Conservation (phyloP, 2,888 invertebrate species). For the Nephrocerus scutellatus region DNA sequence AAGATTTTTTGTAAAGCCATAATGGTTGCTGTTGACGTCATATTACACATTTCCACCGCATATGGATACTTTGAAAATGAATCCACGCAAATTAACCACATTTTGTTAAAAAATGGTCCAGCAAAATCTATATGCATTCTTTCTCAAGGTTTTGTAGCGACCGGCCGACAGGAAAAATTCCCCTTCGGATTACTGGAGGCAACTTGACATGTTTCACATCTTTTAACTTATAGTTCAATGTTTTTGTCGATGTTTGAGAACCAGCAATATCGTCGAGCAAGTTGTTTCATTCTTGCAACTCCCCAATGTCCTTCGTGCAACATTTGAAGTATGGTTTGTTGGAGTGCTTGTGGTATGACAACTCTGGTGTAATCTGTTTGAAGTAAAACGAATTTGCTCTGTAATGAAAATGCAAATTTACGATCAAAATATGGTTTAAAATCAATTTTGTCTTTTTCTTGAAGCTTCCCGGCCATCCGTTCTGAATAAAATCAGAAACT, state of each 20-base stretch:
- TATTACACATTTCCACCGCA: conserved; percentile 7
- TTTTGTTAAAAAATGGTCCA: conserved; percentile 10
- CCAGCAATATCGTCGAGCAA: conserved; percentile 4
- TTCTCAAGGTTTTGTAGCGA: conserved; percentile 6
- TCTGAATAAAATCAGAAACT: conserved; percentile 4
- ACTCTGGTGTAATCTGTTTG: conserved; percentile 11
- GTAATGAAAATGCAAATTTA: conserved; percentile 4
- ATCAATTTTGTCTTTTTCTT: background rate
- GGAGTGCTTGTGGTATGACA: conserved; percentile 5
- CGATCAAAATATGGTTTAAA: conserved; percentile 9
- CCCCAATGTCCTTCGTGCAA: conserved; percentile 12
- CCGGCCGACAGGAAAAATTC: conserved; percentile 4
- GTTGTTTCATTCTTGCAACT: conserved; percentile 2
- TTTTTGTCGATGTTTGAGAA: conserved; percentile 11
- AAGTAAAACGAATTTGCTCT: conserved; percentile 3
- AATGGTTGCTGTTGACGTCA: conserved; percentile 11
- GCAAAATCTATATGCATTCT: conserved; percentile 10
- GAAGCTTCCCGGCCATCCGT: conserved; percentile 6
- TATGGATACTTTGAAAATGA: conserved; percentile 11
- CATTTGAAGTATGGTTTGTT: background rate
- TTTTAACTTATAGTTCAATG: conserved; percentile 1
- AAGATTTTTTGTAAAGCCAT: conserved; percentile 21
- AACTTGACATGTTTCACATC: conserved; percentile 2
- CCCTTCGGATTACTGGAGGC: conserved; percentile 4
- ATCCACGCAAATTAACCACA: conserved; percentile 14